Conservation (phyloP, 2,888 invertebrate genomes). For the Sarcophaga carnaria region DNA sequence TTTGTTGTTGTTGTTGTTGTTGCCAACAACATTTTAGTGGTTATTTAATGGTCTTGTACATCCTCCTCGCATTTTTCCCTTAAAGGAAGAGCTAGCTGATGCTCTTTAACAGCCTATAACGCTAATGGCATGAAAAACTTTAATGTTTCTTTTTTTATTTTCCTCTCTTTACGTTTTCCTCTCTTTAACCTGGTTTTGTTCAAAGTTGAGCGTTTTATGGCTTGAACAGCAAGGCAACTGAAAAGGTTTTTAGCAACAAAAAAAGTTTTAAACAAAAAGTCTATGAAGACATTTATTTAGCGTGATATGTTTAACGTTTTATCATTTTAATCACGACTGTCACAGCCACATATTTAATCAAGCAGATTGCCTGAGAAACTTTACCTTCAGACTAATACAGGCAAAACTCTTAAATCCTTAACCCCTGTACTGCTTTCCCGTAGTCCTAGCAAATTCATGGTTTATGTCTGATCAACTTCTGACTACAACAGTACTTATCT, state of each 20-base stretch:
- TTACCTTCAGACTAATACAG: too few species aligned
- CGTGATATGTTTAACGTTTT: slow-evolving; percentile 2
- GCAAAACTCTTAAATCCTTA: too few species aligned
- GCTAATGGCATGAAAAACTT: slow-evolving; percentile 45
- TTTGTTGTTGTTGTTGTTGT: slow-evolving; percentile 32
- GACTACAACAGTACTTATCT: too few species aligned
- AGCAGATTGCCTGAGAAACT: too few species aligned
- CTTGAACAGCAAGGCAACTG: neutral
- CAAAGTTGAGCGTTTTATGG: neutral
- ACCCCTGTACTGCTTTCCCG: too few species aligned
- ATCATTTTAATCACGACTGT: neutral
- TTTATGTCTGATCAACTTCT: too few species aligned
- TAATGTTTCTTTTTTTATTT: slow-evolving; percentile 28
- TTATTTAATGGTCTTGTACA: slow-evolving; percentile 50
- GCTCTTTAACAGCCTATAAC: slow-evolving; percentile 20
- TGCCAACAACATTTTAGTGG: slow-evolving; percentile 45
- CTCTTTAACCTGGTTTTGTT: neutral
- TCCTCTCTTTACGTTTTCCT: neutral
- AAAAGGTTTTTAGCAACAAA: neutral
- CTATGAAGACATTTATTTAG: slow-evolving; percentile 32
- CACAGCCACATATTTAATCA: too few species aligned
- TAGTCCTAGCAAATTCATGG: too few species aligned
- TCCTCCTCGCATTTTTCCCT: slow-evolving; percentile 10
- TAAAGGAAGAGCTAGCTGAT: neutral
- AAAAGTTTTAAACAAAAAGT: slow-evolving; percentile 9